Evolutionary conservation across 2,888 invertebrate genomes (phyloP).

Genomic region (Melanostoma mellinum): DNA sequence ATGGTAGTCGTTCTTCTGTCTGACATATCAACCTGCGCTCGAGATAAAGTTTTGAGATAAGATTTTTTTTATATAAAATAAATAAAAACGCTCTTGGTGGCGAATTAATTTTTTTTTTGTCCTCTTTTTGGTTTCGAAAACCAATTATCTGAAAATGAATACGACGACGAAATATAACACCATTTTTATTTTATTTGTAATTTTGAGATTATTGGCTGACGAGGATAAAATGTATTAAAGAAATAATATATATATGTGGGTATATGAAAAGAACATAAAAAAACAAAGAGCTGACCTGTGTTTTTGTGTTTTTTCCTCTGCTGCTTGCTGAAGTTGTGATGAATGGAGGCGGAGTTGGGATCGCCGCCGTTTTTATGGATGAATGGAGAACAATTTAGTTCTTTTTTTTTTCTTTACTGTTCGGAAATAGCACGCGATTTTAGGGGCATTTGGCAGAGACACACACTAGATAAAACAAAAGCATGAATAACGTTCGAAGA

Average conservation of each 20-base stretch:
- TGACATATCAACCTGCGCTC: slow-evolving; percentile 17
- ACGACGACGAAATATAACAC: no score
- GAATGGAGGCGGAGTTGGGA: slow-evolving; percentile 59
- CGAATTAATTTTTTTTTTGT: no score
- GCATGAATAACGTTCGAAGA: slow-evolving; percentile 9
- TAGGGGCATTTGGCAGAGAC: neutral
- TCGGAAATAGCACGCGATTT: slow-evolving; percentile 39
- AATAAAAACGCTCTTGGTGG: no score
- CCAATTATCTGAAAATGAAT: no score
- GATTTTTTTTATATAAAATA: neutral
- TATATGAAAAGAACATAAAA: neutral
- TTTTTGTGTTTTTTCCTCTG: slow-evolving; percentile 23
- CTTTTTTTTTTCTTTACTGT: slow-evolving; percentile 1
- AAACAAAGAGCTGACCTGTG: slow-evolving; percentile 57
- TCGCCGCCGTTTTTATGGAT: slow-evolving; percentile 63
- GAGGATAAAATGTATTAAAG: neutral
- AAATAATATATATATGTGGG: neutral
- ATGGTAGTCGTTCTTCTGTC: slow-evolving; percentile 4
- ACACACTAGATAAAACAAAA: slow-evolving; percentile 31
- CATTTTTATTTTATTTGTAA: no score
- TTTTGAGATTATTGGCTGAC: neutral
- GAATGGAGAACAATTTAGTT: slow-evolving; percentile 55
- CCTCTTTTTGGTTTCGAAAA: no score
- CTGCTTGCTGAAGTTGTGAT: slow-evolving; percentile 35
- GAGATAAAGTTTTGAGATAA: no score